phyloP scores from a whole-genome alignment of 2,888 invertebrate species.

The Phengaris alcon region DNA sequence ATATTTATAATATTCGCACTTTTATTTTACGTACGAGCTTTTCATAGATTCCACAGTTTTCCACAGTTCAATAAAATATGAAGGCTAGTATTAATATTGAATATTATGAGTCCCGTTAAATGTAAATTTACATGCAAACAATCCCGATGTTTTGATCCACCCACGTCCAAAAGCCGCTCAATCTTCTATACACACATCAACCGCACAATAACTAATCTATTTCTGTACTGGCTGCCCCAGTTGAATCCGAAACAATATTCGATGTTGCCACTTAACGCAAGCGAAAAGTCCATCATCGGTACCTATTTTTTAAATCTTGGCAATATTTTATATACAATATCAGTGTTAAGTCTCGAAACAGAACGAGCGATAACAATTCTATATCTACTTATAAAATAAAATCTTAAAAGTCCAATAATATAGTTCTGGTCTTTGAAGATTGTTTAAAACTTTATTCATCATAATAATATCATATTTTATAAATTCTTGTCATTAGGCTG shows the following conservation, averaged over 20 bases:
- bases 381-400: too few species aligned
- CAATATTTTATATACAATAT: too few species aligned
- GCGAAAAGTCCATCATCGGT: not conserved
- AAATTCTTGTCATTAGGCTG: too few species aligned
- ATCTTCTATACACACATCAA: not conserved
- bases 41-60: slow-evolving; percentile 31
- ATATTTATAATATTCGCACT: slow-evolving; percentile 52
- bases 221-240: slow-evolving; percentile 40
- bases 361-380: too few species aligned
- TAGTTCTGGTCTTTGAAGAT: too few species aligned
- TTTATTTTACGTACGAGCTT: slow-evolving; percentile 41
- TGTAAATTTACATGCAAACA: slow-evolving; percentile 50
- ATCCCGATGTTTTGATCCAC: slow-evolving; percentile 58
- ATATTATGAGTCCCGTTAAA: not conserved
- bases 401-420: too few species aligned
- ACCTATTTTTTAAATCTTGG: too few species aligned
- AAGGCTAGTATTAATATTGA: not conserved
- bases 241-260: slow-evolving; percentile 43
- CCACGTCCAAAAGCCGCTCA: slow-evolving; percentile 47
- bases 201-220: slow-evolving; percentile 33
- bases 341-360: too few species aligned
- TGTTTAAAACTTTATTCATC: too few species aligned
- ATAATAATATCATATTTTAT: too few species aligned
- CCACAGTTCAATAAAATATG: not conserved
- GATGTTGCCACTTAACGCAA: slow-evolving; percentile 44